phyloP scores from a whole-genome alignment of 1,140 invertebrate species.

The Bradynema listronoti region DNA sequence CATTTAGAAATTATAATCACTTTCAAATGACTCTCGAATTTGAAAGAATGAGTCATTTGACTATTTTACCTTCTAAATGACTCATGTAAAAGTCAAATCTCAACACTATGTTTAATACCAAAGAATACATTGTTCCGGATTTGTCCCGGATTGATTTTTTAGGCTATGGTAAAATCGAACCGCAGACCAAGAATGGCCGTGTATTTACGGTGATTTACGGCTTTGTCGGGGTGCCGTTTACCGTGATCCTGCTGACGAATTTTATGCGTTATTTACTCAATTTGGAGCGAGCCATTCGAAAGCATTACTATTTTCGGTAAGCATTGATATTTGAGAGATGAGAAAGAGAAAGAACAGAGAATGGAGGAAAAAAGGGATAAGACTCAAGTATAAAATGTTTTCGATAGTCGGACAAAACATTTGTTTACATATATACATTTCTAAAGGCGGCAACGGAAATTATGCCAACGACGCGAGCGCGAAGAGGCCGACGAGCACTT shows the following conservation, averaged over 20 bases:
- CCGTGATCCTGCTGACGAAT: conserved; percentile 53
- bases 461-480: too few species aligned
- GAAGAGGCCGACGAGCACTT: too few species aligned
- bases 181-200: conserved; percentile 40
- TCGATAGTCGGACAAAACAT: too few species aligned
- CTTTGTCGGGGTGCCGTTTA: conserved; percentile 51
- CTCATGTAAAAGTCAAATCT: too few species aligned
- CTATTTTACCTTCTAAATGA: too few species aligned
- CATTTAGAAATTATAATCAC: not conserved
- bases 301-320: conserved; percentile 15
- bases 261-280: conserved; percentile 51
- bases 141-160: conserved; percentile 24
- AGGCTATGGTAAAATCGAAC: conserved; percentile 54
- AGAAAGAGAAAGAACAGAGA: not conserved
- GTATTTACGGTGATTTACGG: conserved; percentile 53
- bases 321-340: not conserved
- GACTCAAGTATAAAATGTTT: too few species aligned
- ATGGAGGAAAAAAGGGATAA: not conserved
- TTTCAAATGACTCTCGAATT: too few species aligned
- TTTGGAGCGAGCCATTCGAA: conserved; percentile 33
- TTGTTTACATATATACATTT: too few species aligned
- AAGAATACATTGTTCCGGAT: conserved; percentile 4
- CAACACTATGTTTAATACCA: not conserved
- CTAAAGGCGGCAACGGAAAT: too few species aligned
- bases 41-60: too few species aligned